phyloP scores from a whole-genome alignment of 2,113 vertebrate genomes.

The Symphodus melops region DNA sequence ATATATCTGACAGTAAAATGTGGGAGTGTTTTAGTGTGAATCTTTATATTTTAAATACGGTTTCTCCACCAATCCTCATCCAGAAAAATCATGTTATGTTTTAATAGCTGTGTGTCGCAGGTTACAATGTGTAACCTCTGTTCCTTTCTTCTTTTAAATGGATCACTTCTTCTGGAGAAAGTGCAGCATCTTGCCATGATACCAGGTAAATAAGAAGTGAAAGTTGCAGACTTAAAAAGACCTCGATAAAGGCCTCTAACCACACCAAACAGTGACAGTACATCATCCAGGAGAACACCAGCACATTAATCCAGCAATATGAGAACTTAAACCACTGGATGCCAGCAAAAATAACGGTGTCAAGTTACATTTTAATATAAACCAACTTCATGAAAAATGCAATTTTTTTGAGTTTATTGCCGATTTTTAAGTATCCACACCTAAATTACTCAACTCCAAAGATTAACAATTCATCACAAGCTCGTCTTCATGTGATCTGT shows the following conservation, averaged over 20 bases:
- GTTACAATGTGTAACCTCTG: too few relatives aligned
- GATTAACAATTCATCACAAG: slow-evolving; percentile 15
- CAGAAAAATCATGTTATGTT: not conserved
- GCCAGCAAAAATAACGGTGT: not conserved
- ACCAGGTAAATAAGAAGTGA: too few relatives aligned
- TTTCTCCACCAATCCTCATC: too few relatives aligned
- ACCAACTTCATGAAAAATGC: not conserved
- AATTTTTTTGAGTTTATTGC: not conserved
- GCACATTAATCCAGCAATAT: not conserved
- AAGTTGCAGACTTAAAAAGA: too few relatives aligned
- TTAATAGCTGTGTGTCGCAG: too few relatives aligned
- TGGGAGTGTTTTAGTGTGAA: not conserved
- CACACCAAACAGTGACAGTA: too few relatives aligned
- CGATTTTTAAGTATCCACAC: slow-evolving; percentile 16
- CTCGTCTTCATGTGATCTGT: slow-evolving; percentile 6
- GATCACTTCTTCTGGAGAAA: too few relatives aligned
- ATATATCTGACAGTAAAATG: slow-evolving; percentile 1
- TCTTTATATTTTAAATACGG: not conserved
- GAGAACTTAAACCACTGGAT: not conserved
- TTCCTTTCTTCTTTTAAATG: too few relatives aligned
- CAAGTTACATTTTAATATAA: not conserved
- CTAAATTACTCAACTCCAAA: slow-evolving; percentile 12
- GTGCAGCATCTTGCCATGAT: too few relatives aligned
- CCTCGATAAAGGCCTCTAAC: too few relatives aligned
- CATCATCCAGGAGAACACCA: not conserved